These are phyloP conservation scores for Aselliscus stoliczkanus DNA, from an alignment of 2,797 vertebrate species.

Conservation along the genomic window DNA sequence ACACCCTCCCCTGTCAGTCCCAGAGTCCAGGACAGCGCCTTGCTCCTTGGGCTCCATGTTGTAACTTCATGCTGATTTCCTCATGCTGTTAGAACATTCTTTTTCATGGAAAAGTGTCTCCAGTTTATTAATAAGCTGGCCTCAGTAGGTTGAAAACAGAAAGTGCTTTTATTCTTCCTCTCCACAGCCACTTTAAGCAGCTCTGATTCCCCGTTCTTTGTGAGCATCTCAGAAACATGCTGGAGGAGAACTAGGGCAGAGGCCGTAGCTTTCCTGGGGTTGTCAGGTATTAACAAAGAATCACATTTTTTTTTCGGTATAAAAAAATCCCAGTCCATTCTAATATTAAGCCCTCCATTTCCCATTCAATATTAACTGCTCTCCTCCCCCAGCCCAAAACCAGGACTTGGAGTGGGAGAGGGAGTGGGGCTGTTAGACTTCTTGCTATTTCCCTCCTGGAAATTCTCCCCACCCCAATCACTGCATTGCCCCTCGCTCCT, in stretches of 20 bases:
- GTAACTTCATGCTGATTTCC: conserved; percentile 47
- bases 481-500: not conserved
- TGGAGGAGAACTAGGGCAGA: not conserved
- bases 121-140: not conserved
- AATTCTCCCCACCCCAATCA: too few species aligned
- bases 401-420: not conserved
- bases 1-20: not conserved
- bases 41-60: not conserved
- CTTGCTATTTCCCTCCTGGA: not conserved
- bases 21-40: rapidly evolving
- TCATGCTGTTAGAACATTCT: not conserved
- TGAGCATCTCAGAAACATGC: not conserved
- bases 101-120: not conserved
- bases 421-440: not conserved
- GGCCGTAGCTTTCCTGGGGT: not conserved
- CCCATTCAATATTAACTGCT: not conserved
- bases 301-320: too few species aligned
- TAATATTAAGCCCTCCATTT: not conserved
- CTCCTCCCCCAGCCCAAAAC: not conserved
- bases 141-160: not conserved
- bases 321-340: not conserved
- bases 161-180: not conserved
- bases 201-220: not conserved
- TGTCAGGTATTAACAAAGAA: not conserved
- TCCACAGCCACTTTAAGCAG: not conserved